Percentiles rank a stretch among this genome's conserved stretches.
Evolutionary conservation across 2,797 vertebrate species (phyloP).

Genomic region (Brachymystax lenok): DNA sequence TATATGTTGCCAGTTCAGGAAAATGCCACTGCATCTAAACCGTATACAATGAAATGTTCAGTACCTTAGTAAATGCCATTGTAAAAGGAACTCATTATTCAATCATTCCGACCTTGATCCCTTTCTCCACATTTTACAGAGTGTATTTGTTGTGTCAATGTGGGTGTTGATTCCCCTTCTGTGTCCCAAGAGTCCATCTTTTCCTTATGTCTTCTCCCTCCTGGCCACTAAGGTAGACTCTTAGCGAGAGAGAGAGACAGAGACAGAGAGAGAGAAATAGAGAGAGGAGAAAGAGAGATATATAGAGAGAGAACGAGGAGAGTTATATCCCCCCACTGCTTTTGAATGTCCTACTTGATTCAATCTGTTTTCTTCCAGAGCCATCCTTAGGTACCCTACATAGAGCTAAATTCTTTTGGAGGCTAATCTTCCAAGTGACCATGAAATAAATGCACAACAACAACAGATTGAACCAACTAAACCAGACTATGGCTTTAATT

Average conservation of each 20-base stretch:
- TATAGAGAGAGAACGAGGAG: background rate
- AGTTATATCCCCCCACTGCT: background rate
- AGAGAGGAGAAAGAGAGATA: no score
- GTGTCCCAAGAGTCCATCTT: background rate
- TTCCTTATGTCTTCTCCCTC: background rate
- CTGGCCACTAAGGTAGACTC: background rate
- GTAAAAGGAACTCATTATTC: background rate
- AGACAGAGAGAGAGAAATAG: no score
- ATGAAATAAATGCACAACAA: background rate
- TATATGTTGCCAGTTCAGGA: background rate
- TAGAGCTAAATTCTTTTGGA: background rate
- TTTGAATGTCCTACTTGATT: background rate
- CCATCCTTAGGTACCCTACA: background rate
- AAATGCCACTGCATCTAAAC: background rate
- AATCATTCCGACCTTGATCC: constrained; percentile 18
- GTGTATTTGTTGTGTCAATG: constrained; percentile 41
- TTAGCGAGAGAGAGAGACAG: background rate
- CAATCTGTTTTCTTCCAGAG: background rate
- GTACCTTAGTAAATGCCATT: background rate
- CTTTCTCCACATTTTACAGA: constrained; percentile 30
- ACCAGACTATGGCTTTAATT: background rate
- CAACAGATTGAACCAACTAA: constrained; percentile 17
- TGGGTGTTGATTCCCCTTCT: constrained; percentile 40
- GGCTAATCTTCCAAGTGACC: background rate
- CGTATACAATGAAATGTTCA: background rate